phyloP scores from a whole-genome alignment of 2,797 vertebrate species.

The Hydrocynus forskahlii region DNA sequence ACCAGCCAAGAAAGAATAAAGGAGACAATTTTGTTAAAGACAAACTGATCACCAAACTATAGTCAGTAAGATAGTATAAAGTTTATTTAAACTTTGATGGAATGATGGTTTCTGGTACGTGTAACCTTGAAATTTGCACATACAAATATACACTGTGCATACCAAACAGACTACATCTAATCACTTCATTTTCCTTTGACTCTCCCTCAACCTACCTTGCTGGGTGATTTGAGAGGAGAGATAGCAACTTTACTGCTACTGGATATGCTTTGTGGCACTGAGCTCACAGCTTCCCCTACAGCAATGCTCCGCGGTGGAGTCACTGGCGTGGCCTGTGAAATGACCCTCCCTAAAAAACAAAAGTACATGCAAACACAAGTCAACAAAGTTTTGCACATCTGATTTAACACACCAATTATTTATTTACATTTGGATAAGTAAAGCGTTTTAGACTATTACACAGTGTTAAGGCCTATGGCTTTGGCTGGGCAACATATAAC shows the following conservation, averaged over 20 bases:
- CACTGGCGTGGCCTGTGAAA: slow-evolving; percentile 86
- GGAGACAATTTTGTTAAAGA: not conserved
- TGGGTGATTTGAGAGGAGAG: slow-evolving; percentile 95
- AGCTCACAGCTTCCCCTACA: slow-evolving; percentile 86
- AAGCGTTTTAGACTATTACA: too few species aligned
- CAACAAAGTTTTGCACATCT: not conserved
- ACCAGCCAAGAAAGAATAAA: not conserved
- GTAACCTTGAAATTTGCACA: not conserved
- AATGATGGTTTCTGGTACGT: too few species aligned
- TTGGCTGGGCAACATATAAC: too few species aligned
- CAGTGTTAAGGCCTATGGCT: too few species aligned
- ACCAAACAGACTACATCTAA: too few species aligned
- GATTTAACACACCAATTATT: not conserved
- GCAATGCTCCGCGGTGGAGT: slow-evolving; percentile 89
- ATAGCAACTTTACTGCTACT: slow-evolving; percentile 92
- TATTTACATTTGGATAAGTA: too few species aligned
- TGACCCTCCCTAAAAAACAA: slow-evolving; percentile 83
- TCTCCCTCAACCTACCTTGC: slow-evolving; percentile 81
- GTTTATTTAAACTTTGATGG: too few species aligned
- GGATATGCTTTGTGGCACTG: slow-evolving; percentile 82
- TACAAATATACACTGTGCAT: not conserved
- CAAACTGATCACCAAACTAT: too few species aligned
- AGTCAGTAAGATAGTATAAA: too few species aligned
- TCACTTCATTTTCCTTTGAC: not conserved
- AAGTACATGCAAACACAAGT: not conserved